Percentiles rank a stretch among this genome's conserved stretches.
Evolutionary conservation across 2,888 invertebrate genomes (phyloP).

Genomic region (Frankliniella intonsa): DNA sequence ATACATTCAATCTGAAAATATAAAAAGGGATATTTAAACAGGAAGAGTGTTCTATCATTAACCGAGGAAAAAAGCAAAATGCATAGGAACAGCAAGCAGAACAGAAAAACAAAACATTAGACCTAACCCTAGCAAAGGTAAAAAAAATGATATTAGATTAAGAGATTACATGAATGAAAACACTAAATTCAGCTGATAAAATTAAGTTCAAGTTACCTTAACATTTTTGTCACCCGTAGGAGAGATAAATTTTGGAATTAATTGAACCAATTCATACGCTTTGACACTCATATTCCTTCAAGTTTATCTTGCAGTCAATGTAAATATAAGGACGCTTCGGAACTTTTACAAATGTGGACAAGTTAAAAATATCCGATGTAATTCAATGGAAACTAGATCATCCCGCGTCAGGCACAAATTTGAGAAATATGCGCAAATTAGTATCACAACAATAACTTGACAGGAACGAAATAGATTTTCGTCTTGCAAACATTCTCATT

Average conservation of each 20-base stretch:
- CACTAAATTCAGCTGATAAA: background rate
- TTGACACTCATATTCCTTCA: slow-evolving; percentile 29
- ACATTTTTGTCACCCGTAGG: slow-evolving; percentile 23
- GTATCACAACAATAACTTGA: no score
- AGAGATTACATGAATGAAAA: background rate
- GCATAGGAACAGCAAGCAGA: background rate
- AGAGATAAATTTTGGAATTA: slow-evolving; percentile 25
- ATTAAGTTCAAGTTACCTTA: slow-evolving; percentile 18
- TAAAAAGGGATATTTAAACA: background rate
- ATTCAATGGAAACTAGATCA: no score
- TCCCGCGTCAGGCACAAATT: no score
- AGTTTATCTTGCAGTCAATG: no score
- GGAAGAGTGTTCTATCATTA: background rate
- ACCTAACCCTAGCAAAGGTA: background rate
- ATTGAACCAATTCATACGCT: slow-evolving; percentile 32
- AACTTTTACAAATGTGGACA: no score
- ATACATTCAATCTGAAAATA: slow-evolving; percentile 37
- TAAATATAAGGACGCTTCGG: no score
- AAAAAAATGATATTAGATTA: background rate
- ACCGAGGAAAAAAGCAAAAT: background rate
- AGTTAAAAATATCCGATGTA: no score
- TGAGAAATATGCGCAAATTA: no score
- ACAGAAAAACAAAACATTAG: background rate
- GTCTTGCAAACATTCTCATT: no score
- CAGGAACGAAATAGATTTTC: no score